phyloP scores from a whole-genome alignment of 2,113 vertebrate genomes.

The Psilopsiagon aurifrons region DNA sequence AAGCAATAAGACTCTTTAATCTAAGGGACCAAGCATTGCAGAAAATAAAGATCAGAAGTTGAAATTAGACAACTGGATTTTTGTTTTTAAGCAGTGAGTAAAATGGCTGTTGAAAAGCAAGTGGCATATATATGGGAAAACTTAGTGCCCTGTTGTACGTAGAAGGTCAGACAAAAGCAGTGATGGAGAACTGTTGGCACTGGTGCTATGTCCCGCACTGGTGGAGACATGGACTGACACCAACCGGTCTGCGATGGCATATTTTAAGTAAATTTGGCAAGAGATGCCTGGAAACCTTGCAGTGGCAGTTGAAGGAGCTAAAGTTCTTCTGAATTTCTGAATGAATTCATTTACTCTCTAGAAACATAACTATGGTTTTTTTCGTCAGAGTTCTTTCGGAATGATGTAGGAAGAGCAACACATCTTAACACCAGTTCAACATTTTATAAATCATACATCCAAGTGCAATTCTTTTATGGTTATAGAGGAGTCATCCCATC shows the following conservation, averaged over 20 bases:
- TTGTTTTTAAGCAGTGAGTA: background rate
- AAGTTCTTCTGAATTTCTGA: background rate
- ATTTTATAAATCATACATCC: background rate
- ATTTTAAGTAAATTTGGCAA: constrained; percentile 5
- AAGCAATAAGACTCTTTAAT: background rate
- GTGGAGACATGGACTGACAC: background rate
- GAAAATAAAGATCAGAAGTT: background rate
- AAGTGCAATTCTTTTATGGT: background rate
- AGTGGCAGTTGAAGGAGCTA: background rate
- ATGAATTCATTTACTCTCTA: background rate
- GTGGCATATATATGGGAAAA: background rate
- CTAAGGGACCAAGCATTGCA: background rate
- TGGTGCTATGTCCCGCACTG: background rate
- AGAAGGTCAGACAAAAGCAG: background rate
- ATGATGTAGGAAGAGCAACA: background rate
- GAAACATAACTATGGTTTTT: background rate
- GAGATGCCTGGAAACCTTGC: background rate
- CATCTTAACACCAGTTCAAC: background rate
- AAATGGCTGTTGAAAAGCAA: background rate
- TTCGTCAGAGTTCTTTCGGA: background rate
- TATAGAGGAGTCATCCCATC: background rate
- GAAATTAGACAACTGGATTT: background rate
- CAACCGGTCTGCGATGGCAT: background rate
- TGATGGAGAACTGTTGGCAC: background rate
- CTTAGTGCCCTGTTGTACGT: background rate